Evolutionary conservation across 2,113 vertebrate species (phyloP).

Genomic region (Anser brachyrhynchus): DNA sequence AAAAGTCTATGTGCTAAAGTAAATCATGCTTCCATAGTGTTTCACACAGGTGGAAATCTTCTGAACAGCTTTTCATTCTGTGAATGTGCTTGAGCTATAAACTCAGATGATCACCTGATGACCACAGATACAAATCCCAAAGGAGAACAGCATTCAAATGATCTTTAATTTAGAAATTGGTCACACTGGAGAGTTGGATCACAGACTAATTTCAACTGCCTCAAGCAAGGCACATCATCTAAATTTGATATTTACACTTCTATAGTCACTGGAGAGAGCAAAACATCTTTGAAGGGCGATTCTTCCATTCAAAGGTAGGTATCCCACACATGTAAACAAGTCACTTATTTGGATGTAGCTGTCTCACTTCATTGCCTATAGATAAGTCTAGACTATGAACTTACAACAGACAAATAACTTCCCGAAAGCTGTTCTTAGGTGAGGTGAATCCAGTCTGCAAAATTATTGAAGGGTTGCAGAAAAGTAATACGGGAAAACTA

Average conservation of each 20-base stretch:
- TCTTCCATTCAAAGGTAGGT: background rate
- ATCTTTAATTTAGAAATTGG: background rate
- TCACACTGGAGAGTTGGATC: background rate
- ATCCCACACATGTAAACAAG: background rate
- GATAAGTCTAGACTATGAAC: background rate
- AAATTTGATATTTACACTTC: background rate
- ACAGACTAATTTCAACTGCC: background rate
- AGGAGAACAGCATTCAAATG: background rate
- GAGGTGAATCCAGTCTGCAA: background rate
- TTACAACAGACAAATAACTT: background rate
- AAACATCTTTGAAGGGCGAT: background rate
- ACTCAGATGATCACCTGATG: background rate
- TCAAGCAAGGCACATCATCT: accelerated
- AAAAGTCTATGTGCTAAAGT: background rate
- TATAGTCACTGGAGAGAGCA: background rate
- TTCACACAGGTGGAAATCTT: background rate
- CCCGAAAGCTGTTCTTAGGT: background rate
- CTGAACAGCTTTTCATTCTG: background rate
- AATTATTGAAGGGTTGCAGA: background rate
- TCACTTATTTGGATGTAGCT: background rate
- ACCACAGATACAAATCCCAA: background rate
- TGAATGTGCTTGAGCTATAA: background rate
- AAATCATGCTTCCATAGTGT: background rate
- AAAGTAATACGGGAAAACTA: background rate
- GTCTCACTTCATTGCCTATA: background rate